Evolutionary conservation across 2,113 vertebrate species (phyloP).

Genomic region (Poeciliopsis prolifica): DNA sequence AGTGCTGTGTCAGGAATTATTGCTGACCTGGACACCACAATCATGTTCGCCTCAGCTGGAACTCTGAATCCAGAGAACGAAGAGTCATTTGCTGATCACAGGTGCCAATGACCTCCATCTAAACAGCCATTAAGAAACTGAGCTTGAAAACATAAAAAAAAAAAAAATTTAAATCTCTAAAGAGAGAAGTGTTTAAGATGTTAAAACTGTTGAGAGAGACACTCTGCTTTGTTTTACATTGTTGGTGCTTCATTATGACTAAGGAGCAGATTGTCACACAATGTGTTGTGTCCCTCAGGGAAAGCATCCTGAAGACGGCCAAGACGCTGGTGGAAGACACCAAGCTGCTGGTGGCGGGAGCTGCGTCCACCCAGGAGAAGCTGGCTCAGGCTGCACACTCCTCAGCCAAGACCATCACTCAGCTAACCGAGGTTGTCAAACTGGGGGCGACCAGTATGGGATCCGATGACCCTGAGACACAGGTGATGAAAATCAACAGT

Average conservation of each 20-base stretch:
- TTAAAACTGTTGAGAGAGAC: background rate
- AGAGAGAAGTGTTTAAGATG: background rate
- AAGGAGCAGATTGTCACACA: constrained; percentile 51
- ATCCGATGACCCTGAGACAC: constrained; percentile 94
- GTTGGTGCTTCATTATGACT: constrained; percentile 24
- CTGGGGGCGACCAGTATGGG: constrained; percentile 94
- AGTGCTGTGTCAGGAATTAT: constrained; percentile 97
- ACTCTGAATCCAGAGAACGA: constrained; percentile 95
- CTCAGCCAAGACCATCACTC: constrained; percentile 96
- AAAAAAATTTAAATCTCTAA: background rate
- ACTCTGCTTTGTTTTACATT: constrained; percentile 32
- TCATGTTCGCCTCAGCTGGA: constrained; percentile 98
- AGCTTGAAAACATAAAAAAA: background rate
- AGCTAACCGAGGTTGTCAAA: constrained; percentile 97
- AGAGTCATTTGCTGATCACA: constrained; percentile 97
- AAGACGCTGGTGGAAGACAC: constrained; percentile 98
- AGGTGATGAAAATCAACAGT: constrained; percentile 77
- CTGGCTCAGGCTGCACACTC: constrained; percentile 96
- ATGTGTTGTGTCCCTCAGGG: constrained; percentile 78
- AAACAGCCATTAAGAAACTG: background rate
- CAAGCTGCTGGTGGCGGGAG: constrained; percentile 94
- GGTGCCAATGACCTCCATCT: constrained; percentile 74
- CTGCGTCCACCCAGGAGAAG: constrained; percentile 95
- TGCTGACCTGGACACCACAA: constrained; percentile 97
- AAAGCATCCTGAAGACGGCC: constrained; percentile 98